Base-by-base conservation (phyloP, 2,113 vertebrate species). In the Varanus komodoensis region DNA sequence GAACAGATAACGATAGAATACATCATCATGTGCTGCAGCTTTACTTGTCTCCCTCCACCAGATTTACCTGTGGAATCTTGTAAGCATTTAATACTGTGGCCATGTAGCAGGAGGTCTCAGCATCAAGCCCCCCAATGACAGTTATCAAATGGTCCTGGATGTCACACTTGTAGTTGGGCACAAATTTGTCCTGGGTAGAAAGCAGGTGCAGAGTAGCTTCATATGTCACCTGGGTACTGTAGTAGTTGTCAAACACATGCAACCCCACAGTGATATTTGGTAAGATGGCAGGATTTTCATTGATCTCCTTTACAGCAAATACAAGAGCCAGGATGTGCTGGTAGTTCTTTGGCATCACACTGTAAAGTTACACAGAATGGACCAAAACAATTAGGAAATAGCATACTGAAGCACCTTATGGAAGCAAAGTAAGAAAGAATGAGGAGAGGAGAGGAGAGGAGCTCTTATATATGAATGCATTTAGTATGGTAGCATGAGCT, bases 341-440 rank as follows among this genome's bases (percentile, higher is more conserved):
- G 84, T 86, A 86, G 21, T 86, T 86, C 71, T 86, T 86, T 57
- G 84, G 84, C 71, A 86, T 86, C 52, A 74, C 71, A 38, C 84
- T 86, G 50, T 5, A 25, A 54, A 86, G 21, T 86, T 57, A 85
- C 19, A 84, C 19, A 69, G 29, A 25, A 38, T 8, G 27, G 1
- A 69, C 34, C 0, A 32, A 84, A 84, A 48, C 44, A 12, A 15
- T 15, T 84, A n/a, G n/a, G 23, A 82, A 57, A 4, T 8, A 82
- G 34, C n/a, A 38, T 3, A 52, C 25, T 29, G 21, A 57, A 8
- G 14, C 57, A 44, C 57, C 15, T 61, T 61, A 4, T 15, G 25
- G 64, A 68, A 2, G 14, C 64, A 23, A 21, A 68, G n/a, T n/a
- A n/a, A n/a, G n/a, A n/a, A n/a, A n/a, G n/a, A n/a, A n/a, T n/a